Evolutionary conservation across 2,113 vertebrate species (phyloP).

Genomic region (Chloropsis hardwickii): DNA sequence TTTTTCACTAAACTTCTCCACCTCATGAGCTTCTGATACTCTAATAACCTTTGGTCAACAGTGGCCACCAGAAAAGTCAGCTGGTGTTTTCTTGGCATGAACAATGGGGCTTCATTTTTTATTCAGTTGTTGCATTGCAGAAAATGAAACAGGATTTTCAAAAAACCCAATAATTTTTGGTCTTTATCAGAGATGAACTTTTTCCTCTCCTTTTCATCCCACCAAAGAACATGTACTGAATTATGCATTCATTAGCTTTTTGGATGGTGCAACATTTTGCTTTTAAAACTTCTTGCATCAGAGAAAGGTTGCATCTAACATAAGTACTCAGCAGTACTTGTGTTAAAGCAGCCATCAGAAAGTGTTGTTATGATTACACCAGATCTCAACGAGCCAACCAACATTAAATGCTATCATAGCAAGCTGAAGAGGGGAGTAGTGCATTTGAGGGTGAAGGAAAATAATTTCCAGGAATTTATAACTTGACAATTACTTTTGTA

Average conservation of each 20-base stretch:
- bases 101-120: neutral
- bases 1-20: neutral
- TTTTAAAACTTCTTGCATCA: neutral
- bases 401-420: neutral
- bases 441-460: neutral
- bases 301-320: neutral
- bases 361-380: neutral
- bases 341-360: neutral
- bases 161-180: fast-evolving
- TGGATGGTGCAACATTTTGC: neutral
- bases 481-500: neutral
- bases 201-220: neutral
- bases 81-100: neutral
- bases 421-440: neutral
- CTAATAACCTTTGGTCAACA: neutral
- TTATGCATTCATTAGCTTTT: neutral
- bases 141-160: neutral
- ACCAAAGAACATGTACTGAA: neutral
- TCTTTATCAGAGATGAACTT: neutral
- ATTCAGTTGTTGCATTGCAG: neutral
- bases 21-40: neutral
- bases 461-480: neutral
- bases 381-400: neutral
- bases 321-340: neutral
- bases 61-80: neutral